phyloP scores from a whole-genome alignment of 2,113 vertebrate genomes.

The Sapayoa aenigma region DNA sequence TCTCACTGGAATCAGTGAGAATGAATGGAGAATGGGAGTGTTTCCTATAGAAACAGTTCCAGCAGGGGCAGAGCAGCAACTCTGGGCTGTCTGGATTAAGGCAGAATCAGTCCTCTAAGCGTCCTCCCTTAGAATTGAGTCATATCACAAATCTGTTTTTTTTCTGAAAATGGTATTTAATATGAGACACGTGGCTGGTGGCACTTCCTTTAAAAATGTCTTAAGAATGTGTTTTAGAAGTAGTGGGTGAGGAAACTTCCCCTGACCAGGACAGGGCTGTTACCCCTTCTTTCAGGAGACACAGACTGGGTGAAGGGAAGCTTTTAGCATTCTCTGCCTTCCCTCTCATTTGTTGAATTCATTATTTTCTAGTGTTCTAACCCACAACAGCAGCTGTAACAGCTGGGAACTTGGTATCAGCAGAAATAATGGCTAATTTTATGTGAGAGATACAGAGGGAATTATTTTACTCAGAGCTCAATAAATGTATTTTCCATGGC shows the following conservation, averaged over 20 bases:
- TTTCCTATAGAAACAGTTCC: background rate
- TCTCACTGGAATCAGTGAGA: background rate
- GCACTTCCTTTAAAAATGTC: background rate
- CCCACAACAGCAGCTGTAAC: background rate
- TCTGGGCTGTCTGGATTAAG: background rate
- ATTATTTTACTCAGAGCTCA: background rate
- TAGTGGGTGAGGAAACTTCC: background rate
- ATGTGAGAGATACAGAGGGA: background rate
- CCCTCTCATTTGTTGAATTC: background rate
- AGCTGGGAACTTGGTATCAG: background rate
- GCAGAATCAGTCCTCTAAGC: background rate
- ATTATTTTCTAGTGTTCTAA: background rate
- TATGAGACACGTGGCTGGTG: background rate
- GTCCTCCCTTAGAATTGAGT: background rate
- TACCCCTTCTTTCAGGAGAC: background rate
- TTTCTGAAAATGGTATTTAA: background rate
- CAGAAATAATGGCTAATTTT: constrained; percentile 23
- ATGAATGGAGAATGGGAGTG: background rate
- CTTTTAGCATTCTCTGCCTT: background rate
- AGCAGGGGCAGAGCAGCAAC: background rate
- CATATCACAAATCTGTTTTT: background rate
- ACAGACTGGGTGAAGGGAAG: background rate
- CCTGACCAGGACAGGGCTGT: too few relatives aligned
- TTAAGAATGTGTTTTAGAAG: background rate
- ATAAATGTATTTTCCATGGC: background rate